phyloP scores from a whole-genome alignment of 2,797 vertebrate genomes.

The Muscicapa striata region DNA sequence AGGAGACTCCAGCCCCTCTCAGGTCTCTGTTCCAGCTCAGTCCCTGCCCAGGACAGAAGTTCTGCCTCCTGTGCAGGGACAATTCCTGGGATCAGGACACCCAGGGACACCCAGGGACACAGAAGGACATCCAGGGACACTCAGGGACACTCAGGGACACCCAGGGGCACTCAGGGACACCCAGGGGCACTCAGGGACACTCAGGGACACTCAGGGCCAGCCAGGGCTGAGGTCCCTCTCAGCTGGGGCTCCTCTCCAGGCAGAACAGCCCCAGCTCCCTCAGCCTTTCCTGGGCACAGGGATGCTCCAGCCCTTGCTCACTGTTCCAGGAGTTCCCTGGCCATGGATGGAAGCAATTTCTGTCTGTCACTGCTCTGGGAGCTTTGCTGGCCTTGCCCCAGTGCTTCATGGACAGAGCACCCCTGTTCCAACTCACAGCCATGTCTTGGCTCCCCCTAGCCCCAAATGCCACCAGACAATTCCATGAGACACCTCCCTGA shows the following conservation, averaged over 20 bases:
- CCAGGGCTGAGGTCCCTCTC: background rate
- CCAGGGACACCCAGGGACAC: background rate
- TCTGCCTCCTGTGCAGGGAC: too few relatives aligned
- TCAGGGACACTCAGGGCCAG: fast-evolving
- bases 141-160: fast-evolving
- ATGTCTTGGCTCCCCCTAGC: background rate
- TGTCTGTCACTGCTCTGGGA: background rate
- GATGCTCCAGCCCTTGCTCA: background rate
- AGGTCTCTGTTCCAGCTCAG: background rate
- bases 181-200: fast-evolving
- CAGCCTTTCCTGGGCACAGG: background rate
- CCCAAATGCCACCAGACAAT: background rate
- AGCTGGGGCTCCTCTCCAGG: background rate
- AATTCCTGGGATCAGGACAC: too few relatives aligned
- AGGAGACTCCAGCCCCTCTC: background rate
- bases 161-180: too few relatives aligned
- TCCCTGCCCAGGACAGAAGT: too few relatives aligned
- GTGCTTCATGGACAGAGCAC: background rate
- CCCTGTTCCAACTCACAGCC: background rate
- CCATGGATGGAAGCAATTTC: background rate
- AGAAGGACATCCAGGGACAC: background rate
- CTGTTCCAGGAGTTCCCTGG: background rate
- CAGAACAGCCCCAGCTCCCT: background rate
- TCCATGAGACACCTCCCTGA: background rate
- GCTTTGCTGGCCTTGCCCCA: background rate